Percentiles rank a stretch among this genome's conserved stretches.
Conservation (phyloP, 2,888 invertebrate genomes). For the Noctua comes region DNA sequence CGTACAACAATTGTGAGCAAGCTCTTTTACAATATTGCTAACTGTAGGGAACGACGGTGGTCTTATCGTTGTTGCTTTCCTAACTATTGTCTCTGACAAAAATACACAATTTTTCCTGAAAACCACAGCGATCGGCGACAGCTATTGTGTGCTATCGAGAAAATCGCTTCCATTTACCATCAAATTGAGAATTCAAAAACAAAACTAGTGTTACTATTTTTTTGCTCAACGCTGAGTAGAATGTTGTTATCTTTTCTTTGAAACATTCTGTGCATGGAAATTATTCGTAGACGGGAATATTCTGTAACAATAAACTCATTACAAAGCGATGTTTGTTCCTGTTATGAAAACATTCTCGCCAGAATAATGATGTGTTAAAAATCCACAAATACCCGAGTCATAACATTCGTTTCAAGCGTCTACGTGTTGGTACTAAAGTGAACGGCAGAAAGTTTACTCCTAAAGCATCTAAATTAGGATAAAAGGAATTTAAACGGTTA, state of each 20-base stretch:
- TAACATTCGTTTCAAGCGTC: slow-evolving; percentile 39
- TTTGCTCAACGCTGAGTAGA: background rate
- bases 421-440: background rate
- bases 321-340: slow-evolving; percentile 40
- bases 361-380: slow-evolving; percentile 51
- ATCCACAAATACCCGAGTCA: slow-evolving; percentile 45
- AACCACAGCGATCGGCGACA: background rate
- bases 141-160: background rate
- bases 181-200: background rate
- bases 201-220: background rate
- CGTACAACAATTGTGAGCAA: background rate
- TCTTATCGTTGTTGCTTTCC: too few relatives aligned
- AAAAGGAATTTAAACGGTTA: background rate
- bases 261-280: slow-evolving; percentile 1
- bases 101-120: background rate
- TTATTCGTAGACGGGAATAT: slow-evolving; percentile 13
- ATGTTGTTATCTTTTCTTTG: background rate
- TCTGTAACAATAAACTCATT: slow-evolving; percentile 39
- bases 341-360: slow-evolving; percentile 34
- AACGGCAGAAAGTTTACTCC: slow-evolving; percentile 12
- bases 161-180: background rate
- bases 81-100: background rate
- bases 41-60: background rate
- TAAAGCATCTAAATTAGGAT: background rate
- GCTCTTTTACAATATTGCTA: background rate